phyloP scores from a whole-genome alignment of 2,113 vertebrate genomes.

The Leiothrix lutea region DNA sequence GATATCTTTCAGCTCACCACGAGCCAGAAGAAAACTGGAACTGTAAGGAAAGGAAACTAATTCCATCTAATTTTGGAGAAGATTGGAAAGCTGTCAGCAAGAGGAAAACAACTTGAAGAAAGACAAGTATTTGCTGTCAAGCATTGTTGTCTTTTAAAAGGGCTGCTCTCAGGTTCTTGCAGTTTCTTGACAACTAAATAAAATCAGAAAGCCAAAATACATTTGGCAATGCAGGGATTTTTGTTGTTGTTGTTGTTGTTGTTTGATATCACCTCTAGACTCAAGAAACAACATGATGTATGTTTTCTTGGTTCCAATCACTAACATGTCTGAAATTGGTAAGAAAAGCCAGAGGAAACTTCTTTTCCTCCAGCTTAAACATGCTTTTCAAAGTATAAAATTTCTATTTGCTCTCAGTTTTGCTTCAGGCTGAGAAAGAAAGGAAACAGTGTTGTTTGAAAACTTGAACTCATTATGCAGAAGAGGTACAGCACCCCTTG shows the following conservation, averaged over 20 bases:
- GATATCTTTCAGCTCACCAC: not conserved
- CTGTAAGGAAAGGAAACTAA: slow-evolving; percentile 19
- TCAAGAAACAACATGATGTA: not conserved
- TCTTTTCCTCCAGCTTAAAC: not conserved
- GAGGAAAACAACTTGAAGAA: slow-evolving; percentile 32
- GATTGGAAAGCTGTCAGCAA: slow-evolving; percentile 44
- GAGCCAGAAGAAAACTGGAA: not conserved
- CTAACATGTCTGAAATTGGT: not conserved
- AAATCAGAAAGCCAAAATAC: slow-evolving; percentile 31
- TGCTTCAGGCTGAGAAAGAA: not conserved
- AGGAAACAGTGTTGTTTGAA: not conserved
- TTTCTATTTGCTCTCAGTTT: not conserved
- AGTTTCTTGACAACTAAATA: slow-evolving; percentile 32
- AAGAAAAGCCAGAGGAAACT: not conserved
- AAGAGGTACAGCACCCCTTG: not conserved
- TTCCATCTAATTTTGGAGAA: slow-evolving; percentile 17
- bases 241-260: not conserved
- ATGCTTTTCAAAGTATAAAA: not conserved
- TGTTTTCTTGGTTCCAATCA: not conserved
- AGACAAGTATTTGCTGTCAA: slow-evolving; percentile 43
- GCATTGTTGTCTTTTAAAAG: not conserved
- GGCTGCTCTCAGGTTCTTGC: not conserved
- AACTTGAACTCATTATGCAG: not conserved
- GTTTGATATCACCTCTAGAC: not conserved
- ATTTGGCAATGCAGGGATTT: not conserved